Conservation (phyloP, 2,797 vertebrate species). For the Cynodonichthys magdalenae region DNA sequence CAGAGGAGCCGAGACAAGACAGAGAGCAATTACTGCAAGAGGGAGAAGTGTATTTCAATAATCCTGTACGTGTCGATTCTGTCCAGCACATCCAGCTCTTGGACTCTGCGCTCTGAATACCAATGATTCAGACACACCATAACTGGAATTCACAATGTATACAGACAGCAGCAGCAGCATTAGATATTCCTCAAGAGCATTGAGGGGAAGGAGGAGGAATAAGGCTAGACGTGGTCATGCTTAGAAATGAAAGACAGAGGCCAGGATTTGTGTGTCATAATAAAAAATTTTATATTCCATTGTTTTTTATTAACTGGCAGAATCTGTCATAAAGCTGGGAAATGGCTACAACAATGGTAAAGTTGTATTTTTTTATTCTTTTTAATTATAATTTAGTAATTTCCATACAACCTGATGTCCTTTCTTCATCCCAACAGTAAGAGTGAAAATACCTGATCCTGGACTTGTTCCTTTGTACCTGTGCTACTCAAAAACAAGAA, state of each 20-base stretch:
- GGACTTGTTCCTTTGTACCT: slow-evolving; percentile 20
- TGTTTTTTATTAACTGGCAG: neutral
- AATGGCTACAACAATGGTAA: neutral
- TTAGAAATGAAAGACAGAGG: slow-evolving; percentile 52
- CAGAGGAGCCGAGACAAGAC: slow-evolving; percentile 35
- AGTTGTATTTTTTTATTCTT: neutral
- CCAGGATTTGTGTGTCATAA: slow-evolving; percentile 12
- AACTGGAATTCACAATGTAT: slow-evolving; percentile 75
- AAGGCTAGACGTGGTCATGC: slow-evolving; percentile 40
- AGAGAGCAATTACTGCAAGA: slow-evolving; percentile 69
- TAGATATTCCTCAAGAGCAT: slow-evolving; percentile 56
- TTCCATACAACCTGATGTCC: neutral
- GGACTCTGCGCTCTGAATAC: slow-evolving; percentile 66
- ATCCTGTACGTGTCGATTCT: slow-evolving; percentile 68
- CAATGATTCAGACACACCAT: slow-evolving; percentile 64
- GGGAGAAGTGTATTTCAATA: slow-evolving; percentile 73
- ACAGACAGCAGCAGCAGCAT: slow-evolving; percentile 57
- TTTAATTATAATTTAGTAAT: neutral
- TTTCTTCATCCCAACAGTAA: neutral
- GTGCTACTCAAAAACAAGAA: slow-evolving; percentile 6
- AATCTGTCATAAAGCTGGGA: neutral
- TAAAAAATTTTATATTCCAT: slow-evolving; percentile 1
- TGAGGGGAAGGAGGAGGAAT: slow-evolving; percentile 4
- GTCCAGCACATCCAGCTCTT: slow-evolving; percentile 56
- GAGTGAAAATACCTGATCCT: slow-evolving; percentile 30